Base-by-base conservation (phyloP, 2,797 vertebrate genomes). In the Mus spretus region DNA sequence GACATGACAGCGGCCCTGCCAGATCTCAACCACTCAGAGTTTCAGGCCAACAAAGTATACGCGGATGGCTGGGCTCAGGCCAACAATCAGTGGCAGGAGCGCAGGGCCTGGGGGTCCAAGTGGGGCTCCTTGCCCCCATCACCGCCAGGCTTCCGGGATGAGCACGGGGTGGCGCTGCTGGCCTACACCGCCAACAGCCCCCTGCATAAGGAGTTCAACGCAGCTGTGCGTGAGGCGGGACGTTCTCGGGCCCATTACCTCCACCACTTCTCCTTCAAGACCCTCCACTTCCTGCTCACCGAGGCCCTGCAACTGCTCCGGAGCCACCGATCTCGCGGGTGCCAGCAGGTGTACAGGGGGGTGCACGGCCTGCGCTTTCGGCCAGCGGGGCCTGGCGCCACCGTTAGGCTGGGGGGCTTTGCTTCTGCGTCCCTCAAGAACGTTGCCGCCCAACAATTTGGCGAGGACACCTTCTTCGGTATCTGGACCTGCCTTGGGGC, bases 241-340 rank as follows among this genome's bases (percentile, higher is more conserved):
- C 95, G 95, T 40, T 98, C 98, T 34, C 94, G 95, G 2, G 19
- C 74, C 17, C 47, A 89, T 70, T 98, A 98, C 90, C 96, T 98
- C n/a, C 70, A 11, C 0, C 24, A n/a, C 53, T 99, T 99, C 89
- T 72, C 70, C 50, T 99, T 98, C 92, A 99, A 99, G 97, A 97
- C 75, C 0, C 93, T 99, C 26, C 98, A 99, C 44, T 99, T 98
- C 65, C 98, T 98, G 82, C 96, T 99, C 89, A 98, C 95, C 0
- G 93, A 98, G 59, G 98, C 98, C 7, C 87, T 98, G 53, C 96
- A 92, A 1, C 22, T 91, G 44, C 96, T 99, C 90, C 15, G 91
- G 57, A 80, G 67, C 3, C 91, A 84, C 44, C 82, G 8, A 4
- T 12, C 75, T 0, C 91, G 19, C 0, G 59, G 37, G 34, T 98